Conservation (phyloP, 2,888 invertebrate species). For the Strigamia maritima region DNA sequence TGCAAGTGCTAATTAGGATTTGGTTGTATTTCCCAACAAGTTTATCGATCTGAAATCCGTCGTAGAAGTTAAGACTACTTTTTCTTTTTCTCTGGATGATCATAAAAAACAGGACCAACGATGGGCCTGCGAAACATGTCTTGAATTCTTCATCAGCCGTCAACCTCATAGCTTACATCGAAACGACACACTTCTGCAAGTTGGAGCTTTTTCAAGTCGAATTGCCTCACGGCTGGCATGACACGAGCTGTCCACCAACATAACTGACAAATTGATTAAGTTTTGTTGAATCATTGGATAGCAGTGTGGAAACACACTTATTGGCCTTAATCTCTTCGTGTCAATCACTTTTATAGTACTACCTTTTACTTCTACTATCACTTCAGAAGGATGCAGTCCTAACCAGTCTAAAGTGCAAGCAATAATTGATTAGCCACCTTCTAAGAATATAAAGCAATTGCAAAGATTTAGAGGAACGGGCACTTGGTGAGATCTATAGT, state of each 20-base stretch:
- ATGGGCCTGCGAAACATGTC: conserved; percentile 12
- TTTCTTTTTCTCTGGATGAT: background rate
- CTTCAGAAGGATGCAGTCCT: too few species aligned
- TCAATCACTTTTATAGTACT: too few species aligned
- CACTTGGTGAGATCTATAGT: too few species aligned
- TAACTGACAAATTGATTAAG: conserved; percentile 23
- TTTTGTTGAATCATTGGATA: background rate
- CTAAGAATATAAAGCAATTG: too few species aligned
- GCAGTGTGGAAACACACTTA: background rate
- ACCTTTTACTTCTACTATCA: too few species aligned
- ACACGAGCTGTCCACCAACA: background rate
- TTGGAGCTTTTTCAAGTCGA: background rate
- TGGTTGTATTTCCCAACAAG: background rate
- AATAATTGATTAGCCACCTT: too few species aligned
- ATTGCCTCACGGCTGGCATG: background rate
- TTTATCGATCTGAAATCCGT: background rate
- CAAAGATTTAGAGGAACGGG: too few species aligned
- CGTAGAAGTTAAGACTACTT: background rate
- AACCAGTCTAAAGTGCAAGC: too few species aligned
- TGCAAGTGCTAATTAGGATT: background rate
- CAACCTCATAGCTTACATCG: background rate
- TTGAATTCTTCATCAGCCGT: conserved; percentile 19
- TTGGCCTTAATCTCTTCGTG: too few species aligned
- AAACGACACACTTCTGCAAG: conserved; percentile 16
- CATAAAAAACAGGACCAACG: background rate